phyloP scores from a whole-genome alignment of 2,888 invertebrate genomes.

The Drosophila neotestacea region DNA sequence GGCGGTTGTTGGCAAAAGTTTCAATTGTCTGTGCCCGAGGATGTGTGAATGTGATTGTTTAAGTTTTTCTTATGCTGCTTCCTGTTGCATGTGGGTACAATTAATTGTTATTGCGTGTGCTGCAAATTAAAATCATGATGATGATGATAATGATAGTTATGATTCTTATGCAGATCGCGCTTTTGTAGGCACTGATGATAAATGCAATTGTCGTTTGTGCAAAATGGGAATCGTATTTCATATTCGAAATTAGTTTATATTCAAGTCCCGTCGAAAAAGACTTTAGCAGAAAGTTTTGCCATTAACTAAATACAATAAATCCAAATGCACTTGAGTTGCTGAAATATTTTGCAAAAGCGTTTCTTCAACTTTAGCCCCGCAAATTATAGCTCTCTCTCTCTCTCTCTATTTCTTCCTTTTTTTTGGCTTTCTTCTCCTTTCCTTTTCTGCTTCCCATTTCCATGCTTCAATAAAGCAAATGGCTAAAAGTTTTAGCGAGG shows the following conservation, averaged over 20 bases:
- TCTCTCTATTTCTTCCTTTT: neutral
- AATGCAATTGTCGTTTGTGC: neutral
- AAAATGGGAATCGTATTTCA: neutral
- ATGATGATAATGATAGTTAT: conserved; percentile 33
- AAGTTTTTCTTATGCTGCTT: conserved; percentile 53
- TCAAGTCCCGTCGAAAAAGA: conserved; percentile 6
- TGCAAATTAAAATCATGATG: conserved; percentile 30
- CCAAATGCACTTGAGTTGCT: conserved; percentile 20
- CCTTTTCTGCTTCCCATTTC: conserved; percentile 7
- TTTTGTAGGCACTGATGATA: neutral
- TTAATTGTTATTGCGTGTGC: conserved; percentile 67
- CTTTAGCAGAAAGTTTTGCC: conserved; percentile 13
- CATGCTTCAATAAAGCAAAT: conserved; percentile 65
- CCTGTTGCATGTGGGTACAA: conserved; percentile 66
- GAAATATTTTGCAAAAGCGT: conserved; percentile 10
- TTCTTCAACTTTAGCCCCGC: conserved; percentile 22
- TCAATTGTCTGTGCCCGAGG: conserved; percentile 76
- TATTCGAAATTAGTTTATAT: conserved; percentile 8
- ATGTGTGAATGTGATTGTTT: conserved; percentile 73
- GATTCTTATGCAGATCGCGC: conserved; percentile 4
- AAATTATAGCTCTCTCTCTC: conserved; percentile 12
- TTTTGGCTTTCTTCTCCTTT: neutral
- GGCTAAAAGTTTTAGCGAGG: conserved; percentile 52
- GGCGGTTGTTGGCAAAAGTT: conserved; percentile 63
- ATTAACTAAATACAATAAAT: conserved; percentile 24